phyloP scores from a whole-genome alignment of 2,797 vertebrate genomes.

The Macrochelys suwanniensis region DNA sequence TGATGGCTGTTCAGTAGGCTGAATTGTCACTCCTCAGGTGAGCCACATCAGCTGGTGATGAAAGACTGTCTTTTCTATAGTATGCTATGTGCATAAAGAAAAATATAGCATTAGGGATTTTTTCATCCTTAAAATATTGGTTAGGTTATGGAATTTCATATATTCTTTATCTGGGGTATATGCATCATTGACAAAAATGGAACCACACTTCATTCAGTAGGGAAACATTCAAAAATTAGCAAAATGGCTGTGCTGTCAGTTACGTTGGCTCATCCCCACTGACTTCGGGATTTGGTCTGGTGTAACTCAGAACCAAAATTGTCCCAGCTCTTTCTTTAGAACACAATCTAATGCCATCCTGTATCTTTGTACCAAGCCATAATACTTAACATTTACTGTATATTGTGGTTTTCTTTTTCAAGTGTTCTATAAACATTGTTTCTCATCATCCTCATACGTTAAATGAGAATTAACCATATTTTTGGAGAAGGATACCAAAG shows the following conservation, averaged over 20 bases:
- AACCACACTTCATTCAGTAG: neutral
- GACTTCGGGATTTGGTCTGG: neutral
- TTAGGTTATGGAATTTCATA: neutral
- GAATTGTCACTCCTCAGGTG: too few relatives aligned
- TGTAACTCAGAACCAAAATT: neutral
- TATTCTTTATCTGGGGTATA: neutral
- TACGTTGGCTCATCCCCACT: neutral
- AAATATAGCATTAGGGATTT: neutral
- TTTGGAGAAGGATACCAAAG: neutral
- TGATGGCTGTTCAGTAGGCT: neutral
- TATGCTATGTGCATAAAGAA: neutral
- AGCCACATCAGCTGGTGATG: neutral
- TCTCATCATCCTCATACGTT: neutral
- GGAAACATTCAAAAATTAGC: neutral
- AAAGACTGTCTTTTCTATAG: neutral
- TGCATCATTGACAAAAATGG: neutral
- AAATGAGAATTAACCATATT: neutral
- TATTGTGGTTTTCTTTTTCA: neutral
- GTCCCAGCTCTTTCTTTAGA: neutral
- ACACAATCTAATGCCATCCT: accelerated
- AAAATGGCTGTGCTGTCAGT: neutral
- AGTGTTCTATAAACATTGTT: neutral
- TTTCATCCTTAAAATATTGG: neutral
- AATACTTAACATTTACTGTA: neutral
- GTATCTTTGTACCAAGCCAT: neutral